A percentile compares a stretch with the other conserved stretches of the same genome.
Evolutionary conservation across 2,888 invertebrate species (phyloP).

Genomic region (Drosophila lacicola): DNA sequence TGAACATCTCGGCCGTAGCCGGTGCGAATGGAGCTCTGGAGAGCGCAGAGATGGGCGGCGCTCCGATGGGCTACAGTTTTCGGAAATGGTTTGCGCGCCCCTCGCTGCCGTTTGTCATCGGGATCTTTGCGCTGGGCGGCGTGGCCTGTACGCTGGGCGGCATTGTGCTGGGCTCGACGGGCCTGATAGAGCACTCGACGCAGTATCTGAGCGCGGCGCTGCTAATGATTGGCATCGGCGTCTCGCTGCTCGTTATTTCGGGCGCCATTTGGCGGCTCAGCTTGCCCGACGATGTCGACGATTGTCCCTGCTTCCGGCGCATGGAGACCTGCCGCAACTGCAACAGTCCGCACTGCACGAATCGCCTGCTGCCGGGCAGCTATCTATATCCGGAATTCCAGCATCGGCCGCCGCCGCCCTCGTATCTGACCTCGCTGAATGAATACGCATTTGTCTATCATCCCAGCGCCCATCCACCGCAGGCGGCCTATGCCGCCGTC

Average conservation of each 20-base stretch:
- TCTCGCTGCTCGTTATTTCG: constrained; percentile 96
- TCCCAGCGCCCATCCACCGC: constrained; percentile 65
- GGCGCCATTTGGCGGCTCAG: constrained; percentile 97
- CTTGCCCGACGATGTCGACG: constrained; percentile 90
- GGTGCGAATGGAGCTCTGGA: constrained; percentile 16
- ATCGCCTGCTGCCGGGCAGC: constrained; percentile 92
- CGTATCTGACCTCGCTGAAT: constrained; percentile 98
- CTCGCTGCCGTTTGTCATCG: constrained; percentile 84
- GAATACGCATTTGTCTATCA: constrained; percentile 95
- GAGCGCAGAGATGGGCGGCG: constrained; percentile 22
- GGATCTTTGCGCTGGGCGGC: constrained; percentile 83
- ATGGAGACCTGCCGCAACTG: constrained; percentile 86
- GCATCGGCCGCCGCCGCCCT: constrained; percentile 97
- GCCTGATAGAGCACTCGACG: constrained; percentile 84
- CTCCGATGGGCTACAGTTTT: constrained; percentile 56
- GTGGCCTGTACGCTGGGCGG: constrained; percentile 84
- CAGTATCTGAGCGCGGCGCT: constrained; percentile 84
- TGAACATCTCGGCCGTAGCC: constrained; percentile 36
- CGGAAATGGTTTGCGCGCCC: constrained; percentile 84
- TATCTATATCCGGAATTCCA: constrained; percentile 98
- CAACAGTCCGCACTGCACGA: constrained; percentile 89
- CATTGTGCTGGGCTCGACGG: constrained; percentile 84
- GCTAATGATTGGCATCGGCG: constrained; percentile 89
- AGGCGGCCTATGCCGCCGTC: constrained; percentile 82
- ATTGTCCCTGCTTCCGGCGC: constrained; percentile 88